phyloP scores from a whole-genome alignment of 2,888 invertebrate genomes.

The Bembecia ichneumoniformis region DNA sequence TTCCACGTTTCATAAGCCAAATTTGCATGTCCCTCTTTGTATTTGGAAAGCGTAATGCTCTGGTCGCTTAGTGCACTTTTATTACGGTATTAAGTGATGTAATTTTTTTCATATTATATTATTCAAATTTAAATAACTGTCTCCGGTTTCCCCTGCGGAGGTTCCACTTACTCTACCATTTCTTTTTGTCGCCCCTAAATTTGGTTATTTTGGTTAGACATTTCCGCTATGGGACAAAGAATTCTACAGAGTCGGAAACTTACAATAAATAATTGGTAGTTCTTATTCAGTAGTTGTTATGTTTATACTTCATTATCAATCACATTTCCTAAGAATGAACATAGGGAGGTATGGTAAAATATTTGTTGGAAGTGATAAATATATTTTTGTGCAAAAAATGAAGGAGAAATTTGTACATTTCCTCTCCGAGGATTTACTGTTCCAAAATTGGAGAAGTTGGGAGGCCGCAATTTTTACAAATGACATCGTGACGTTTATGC shows the following conservation, averaged over 20 bases:
- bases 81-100: conserved; percentile 74
- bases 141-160: conserved; percentile 66
- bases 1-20: conserved; percentile 69
- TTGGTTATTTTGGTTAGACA: conserved; percentile 61
- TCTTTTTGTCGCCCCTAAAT: conserved; percentile 64
- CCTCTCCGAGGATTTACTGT: conserved; percentile 34
- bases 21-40: conserved; percentile 65
- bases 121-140: conserved; percentile 76
- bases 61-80: conserved; percentile 73
- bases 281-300: background rate
- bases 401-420: background rate
- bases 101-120: conserved; percentile 75
- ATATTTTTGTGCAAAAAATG: too few species aligned
- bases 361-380: too few species aligned
- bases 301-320: too few species aligned
- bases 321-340: too few species aligned
- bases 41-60: conserved; percentile 66
- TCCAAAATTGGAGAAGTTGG: conserved; percentile 61
- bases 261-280: conserved; percentile 1
- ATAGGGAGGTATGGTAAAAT: too few species aligned
- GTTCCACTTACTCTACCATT: conserved; percentile 55
- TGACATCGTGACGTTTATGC: conserved; percentile 71
- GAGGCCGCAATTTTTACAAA: conserved; percentile 72
- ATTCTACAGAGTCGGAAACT: conserved; percentile 21
- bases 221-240: conserved; percentile 38